Conservation (phyloP, 2,113 vertebrate species). For the Lipotes vexillifer region DNA sequence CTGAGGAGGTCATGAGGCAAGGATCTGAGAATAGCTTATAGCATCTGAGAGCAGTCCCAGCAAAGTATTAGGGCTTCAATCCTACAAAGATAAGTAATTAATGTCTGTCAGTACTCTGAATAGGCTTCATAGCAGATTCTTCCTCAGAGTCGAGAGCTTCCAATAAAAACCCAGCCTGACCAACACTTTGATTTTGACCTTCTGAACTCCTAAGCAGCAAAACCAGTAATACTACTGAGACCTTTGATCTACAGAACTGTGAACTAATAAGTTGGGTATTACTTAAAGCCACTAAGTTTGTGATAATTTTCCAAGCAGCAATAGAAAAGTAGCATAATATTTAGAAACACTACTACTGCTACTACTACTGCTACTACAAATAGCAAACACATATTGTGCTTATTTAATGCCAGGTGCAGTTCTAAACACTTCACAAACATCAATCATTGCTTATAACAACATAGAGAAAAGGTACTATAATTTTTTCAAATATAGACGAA, state of each 20-base stretch:
- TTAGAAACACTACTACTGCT: neutral
- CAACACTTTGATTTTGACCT: neutral
- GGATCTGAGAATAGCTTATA: neutral
- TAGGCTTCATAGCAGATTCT: neutral
- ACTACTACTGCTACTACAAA: neutral
- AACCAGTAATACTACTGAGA: neutral
- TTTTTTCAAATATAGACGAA: neutral
- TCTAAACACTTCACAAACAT: neutral
- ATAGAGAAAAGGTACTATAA: neutral
- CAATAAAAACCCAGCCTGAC: neutral
- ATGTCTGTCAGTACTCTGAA: neutral
- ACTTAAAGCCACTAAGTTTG: neutral
- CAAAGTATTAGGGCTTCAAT: neutral
- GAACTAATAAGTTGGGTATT: neutral
- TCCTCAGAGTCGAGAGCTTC: neutral
- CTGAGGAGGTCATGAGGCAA: neutral
- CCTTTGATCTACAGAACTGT: neutral
- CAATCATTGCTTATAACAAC: neutral
- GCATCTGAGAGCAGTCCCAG: neutral
- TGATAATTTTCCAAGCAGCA: neutral
- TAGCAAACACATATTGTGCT: neutral
- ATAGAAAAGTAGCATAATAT: neutral
- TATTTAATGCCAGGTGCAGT: neutral
- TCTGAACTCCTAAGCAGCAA: neutral
- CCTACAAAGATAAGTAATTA: neutral